phyloP scores from a whole-genome alignment of 2,113 vertebrate genomes.

The Antidorcas marsupialis region DNA sequence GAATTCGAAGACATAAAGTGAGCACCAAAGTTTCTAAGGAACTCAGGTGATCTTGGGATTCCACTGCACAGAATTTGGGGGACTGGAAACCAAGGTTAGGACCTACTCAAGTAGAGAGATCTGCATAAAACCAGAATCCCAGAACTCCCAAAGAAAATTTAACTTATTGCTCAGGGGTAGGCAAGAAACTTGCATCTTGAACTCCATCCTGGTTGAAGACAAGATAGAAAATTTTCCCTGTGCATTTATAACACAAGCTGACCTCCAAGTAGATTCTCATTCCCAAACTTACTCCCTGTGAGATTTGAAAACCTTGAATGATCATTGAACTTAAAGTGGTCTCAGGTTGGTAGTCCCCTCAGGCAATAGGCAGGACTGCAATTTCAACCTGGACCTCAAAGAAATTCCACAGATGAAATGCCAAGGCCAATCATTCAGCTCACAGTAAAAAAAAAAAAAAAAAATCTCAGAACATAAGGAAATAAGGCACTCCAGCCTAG shows the following conservation, averaged over 20 bases:
- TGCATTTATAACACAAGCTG: background rate
- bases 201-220: background rate
- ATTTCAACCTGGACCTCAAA: background rate
- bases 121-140: background rate
- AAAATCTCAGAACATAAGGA: background rate
- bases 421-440: background rate
- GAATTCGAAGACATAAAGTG: background rate
- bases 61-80: background rate
- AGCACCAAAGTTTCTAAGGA: background rate
- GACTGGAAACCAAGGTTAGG: background rate
- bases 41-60: background rate
- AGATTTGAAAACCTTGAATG: background rate
- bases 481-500: background rate
- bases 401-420: slow-evolving; percentile 10
- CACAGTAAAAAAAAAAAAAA: background rate
- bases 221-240: background rate
- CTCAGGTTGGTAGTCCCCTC: background rate
- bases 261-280: background rate
- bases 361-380: background rate
- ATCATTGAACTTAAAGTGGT: background rate
- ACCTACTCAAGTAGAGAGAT: background rate
- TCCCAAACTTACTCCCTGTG: background rate
- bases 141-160: background rate
- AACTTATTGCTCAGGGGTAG: background rate
- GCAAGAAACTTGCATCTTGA: background rate